A percentile compares a stretch with the other conserved stretches of the same genome.
These are phyloP conservation scores for Nematostella vectensis DNA, from an alignment of 92 coral and sea anemone genomes.

Conservation along the genomic window DNA sequence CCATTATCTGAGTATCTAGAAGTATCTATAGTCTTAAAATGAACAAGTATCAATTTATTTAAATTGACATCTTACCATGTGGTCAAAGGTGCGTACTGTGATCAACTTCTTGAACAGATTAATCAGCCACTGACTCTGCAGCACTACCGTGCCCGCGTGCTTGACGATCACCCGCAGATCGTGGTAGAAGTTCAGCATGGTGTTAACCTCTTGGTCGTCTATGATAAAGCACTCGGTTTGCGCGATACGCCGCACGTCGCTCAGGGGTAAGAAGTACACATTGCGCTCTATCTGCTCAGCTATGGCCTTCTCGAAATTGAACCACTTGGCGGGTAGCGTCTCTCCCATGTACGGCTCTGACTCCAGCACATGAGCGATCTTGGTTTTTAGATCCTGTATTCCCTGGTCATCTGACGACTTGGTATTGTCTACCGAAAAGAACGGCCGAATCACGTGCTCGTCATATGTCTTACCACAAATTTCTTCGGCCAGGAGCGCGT, in stretches of 20 bases:
- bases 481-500: neutral
- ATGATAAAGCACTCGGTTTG: constrained; percentile 42
- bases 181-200: constrained; percentile 58
- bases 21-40: no score
- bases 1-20: no score
- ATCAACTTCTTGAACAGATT: constrained; percentile 57
- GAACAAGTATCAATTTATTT: no score
- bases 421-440: neutral
- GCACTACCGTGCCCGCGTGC: constrained; percentile 61
- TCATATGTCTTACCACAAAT: neutral
- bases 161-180: constrained; percentile 55
- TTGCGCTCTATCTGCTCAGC: constrained; percentile 45
- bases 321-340: constrained; percentile 62
- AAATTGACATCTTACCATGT: constrained; percentile 40
- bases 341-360: constrained; percentile 89
- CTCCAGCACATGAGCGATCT: constrained; percentile 1
- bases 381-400: neutral
- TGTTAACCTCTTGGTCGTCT: constrained; percentile 37
- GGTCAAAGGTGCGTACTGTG: constrained; percentile 52
- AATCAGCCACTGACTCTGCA: constrained; percentile 62
- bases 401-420: constrained; percentile 1
- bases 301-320: constrained; percentile 55
- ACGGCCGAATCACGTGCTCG: constrained; percentile 5
- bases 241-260: constrained; percentile 43
- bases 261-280: constrained; percentile 32